Evolutionary conservation across 2,113 vertebrate species (phyloP).

Genomic region (Leptodactylus fuscus): DNA sequence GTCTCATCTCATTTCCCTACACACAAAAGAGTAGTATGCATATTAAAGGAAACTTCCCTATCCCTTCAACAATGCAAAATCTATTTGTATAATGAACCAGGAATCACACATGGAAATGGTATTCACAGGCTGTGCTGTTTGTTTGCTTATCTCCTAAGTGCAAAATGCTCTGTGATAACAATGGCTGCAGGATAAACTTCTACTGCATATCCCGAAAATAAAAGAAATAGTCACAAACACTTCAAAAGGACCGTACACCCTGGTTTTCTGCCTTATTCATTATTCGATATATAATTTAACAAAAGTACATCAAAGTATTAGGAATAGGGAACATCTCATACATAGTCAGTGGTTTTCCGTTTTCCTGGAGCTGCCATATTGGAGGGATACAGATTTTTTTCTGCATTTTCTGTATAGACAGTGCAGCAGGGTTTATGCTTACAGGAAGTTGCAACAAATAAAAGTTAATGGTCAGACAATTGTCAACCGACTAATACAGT

Average conservation of each 20-base stretch:
- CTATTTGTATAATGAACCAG: neutral
- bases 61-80: constrained; percentile 9
- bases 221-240: neutral
- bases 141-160: neutral
- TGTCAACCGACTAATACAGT: too few relatives aligned
- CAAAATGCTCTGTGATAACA: neutral
- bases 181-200: neutral
- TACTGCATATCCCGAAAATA: neutral
- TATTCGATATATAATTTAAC: neutral
- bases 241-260: neutral
- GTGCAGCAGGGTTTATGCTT: too few relatives aligned
- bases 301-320: neutral
- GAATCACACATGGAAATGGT: neutral
- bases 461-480: too few relatives aligned
- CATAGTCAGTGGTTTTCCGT: neutral
- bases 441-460: too few relatives aligned
- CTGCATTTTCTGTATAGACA: too few relatives aligned
- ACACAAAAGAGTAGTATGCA: neutral
- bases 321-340: neutral
- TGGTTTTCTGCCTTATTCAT: neutral
- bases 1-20: constrained; percentile 5
- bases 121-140: constrained; percentile 12
- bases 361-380: too few relatives aligned
- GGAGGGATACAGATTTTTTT: too few relatives aligned
- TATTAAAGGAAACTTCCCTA: neutral